Percentiles rank a stretch among this genome's conserved stretches.
These are phyloP conservation scores for Neodiprion virginianus DNA, from an alignment of 1,140 invertebrate species.

Conservation along the genomic window DNA sequence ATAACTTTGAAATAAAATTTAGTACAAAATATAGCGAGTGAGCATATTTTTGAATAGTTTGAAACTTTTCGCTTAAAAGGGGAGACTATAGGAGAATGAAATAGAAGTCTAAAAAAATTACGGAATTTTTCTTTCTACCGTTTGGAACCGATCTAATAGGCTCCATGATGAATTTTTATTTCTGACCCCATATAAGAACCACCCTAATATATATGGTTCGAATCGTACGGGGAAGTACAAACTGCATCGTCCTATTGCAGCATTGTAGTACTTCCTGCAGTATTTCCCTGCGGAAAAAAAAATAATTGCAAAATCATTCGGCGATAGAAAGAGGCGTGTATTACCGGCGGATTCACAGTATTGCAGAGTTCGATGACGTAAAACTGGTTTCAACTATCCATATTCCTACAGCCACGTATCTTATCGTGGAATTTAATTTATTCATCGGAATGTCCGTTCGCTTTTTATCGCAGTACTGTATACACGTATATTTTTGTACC, in stretches of 20 bases:
- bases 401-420: background rate
- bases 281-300: background rate
- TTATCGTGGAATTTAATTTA: background rate
- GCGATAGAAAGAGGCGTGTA: background rate
- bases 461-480: background rate
- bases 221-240: background rate
- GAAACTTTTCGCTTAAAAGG: too few relatives aligned
- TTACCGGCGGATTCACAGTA: background rate
- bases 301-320: background rate
- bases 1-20: too few relatives aligned
- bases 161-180: too few relatives aligned
- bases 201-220: background rate
- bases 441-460: background rate
- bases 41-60: too few relatives aligned
- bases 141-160: too few relatives aligned
- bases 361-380: background rate
- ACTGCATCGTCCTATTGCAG: background rate
- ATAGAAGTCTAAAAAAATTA: too few relatives aligned
- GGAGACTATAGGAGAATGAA: too few relatives aligned
- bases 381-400: background rate
- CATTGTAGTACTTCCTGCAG: background rate
- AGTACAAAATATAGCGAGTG: too few relatives aligned
- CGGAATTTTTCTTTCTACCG: too few relatives aligned
- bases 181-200: too few relatives aligned
- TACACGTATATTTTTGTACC: too few relatives aligned